These are phyloP conservation scores for Notarius quadriscutis DNA, from an alignment of 2,113 vertebrate genomes.

Conservation along the genomic window DNA sequence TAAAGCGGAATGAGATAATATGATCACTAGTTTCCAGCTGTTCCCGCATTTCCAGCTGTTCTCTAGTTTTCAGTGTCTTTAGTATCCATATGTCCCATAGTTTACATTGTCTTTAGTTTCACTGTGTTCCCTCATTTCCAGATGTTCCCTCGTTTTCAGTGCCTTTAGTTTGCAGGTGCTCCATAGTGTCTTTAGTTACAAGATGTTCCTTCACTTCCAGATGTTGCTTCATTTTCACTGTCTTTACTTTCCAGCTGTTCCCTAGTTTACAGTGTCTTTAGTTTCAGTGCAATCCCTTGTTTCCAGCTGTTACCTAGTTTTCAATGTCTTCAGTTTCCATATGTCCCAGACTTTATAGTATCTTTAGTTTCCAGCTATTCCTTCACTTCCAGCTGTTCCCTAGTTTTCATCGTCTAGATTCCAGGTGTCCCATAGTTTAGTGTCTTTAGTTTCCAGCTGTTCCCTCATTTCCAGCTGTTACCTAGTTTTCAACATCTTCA, in stretches of 20 bases:
- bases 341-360: not conserved
- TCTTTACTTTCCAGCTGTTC: not conserved
- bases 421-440: no score
- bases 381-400: no score
- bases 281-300: not conserved
- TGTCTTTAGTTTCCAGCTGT: not conserved
- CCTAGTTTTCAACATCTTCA: not conserved
- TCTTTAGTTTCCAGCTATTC: not conserved
- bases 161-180: not conserved
- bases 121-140: not conserved
- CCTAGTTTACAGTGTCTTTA: not conserved
- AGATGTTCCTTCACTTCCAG: not conserved
- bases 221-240: no score
- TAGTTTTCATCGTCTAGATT: no score
- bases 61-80: not conserved
- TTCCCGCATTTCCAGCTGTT: not conserved
- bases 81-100: not conserved
- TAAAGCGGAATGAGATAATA: no score
- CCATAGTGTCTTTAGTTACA: not conserved
- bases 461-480: not conserved
- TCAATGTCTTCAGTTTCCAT: not conserved
- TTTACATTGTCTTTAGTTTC: not conserved
- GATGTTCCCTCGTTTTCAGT: not conserved
- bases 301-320: not conserved
- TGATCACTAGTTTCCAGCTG: not conserved